Evolutionary conservation across 2,797 vertebrate genomes (phyloP), one percentile per base, ranked within the genome.

Genomic region (Petrocephalus sullivani): DNA sequence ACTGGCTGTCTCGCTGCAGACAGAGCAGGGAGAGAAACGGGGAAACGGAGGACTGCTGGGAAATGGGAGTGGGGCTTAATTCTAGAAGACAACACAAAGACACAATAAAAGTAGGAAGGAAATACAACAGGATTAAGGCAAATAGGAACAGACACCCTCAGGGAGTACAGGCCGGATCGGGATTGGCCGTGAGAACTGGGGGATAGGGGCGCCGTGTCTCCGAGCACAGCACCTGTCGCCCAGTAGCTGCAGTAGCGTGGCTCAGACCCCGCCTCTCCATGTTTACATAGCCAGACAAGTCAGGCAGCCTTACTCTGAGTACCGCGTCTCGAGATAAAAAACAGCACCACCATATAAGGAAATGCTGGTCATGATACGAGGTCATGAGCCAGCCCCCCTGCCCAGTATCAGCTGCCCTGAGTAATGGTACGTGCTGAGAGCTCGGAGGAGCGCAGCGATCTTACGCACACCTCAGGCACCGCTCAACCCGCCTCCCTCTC

Each of bases 391-490:
- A 37, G 1, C 64, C 28, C 86, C 54, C 84, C 8, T 4, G 21
- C 86, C 46, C 37, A 1, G 51, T 49, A n/a, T 46, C 46, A 10
- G 82, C 85, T 57, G 14, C 37, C 87, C 49, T 92, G 90, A 91
- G 89, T 89, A 88, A 91, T 90, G 85, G 87, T n/a, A 88, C 82
- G 84, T 75, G 54, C 83, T 85, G 75, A 37, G 41, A 49, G 14
- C 41, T 41, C 54, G 12, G 12, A 56, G 57, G 60, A 49, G 83
- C 75, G 41, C 54, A 61, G 60, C 88, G 90, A 89, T 53, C 90
- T 90, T 90, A 89, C 86, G n/a, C 41, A 90, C 88, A 89, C 58
- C 87, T 87, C 88, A 84, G 85, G 85, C 89, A 57, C 86, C 87
- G 60, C 78, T 83, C 61, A 89, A 19, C 51, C 87, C 10, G 85